Evolutionary conservation across 1,140 invertebrate genomes (phyloP).

Genomic region (Calephelis virginiensis): DNA sequence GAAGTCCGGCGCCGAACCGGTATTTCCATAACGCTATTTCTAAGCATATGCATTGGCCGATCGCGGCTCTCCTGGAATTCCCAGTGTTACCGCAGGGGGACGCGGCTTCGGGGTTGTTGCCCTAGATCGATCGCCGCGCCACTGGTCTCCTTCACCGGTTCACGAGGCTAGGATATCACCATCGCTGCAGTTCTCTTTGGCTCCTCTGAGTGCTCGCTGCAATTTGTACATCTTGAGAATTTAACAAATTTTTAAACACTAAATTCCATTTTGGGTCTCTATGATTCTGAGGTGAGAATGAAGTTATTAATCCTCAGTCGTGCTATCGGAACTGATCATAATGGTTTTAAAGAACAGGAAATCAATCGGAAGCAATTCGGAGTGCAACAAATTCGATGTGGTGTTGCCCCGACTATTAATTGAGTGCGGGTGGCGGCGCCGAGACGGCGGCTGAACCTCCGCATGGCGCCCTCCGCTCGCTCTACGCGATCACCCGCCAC

Average conservation of each 20-base stretch:
- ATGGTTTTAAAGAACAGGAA: constrained; percentile 45
- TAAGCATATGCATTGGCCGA: constrained; percentile 44
- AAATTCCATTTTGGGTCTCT: not conserved
- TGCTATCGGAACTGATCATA: constrained; percentile 24
- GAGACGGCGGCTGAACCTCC: constrained; percentile 76
- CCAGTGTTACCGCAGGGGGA: constrained; percentile 70
- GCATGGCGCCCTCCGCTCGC: constrained; percentile 63
- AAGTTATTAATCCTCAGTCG: constrained; percentile 20
- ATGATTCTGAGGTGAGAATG: constrained; percentile 2
- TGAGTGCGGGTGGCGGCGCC: constrained; percentile 76
- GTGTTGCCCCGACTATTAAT: constrained; percentile 73
- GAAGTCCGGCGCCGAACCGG: constrained; percentile 49
- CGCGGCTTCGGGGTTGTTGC: constrained; percentile 64
- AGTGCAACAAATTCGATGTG: constrained; percentile 74
- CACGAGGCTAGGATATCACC: constrained; percentile 57
- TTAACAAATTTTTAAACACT: not conserved
- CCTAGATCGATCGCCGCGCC: constrained; percentile 67
- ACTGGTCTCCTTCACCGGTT: constrained; percentile 53
- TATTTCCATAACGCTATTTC: constrained; percentile 52
- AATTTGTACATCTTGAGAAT: constrained; percentile 8
- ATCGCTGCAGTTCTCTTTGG: constrained; percentile 44
- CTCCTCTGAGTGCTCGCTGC: constrained; percentile 1
- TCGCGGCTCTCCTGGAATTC: constrained; percentile 64
- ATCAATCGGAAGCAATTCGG: constrained; percentile 75
- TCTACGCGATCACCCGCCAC: constrained; percentile 40